These are phyloP conservation scores for Drosophila equinoxialis DNA, from an alignment of 1,140 invertebrate species.

Conservation along the genomic window DNA sequence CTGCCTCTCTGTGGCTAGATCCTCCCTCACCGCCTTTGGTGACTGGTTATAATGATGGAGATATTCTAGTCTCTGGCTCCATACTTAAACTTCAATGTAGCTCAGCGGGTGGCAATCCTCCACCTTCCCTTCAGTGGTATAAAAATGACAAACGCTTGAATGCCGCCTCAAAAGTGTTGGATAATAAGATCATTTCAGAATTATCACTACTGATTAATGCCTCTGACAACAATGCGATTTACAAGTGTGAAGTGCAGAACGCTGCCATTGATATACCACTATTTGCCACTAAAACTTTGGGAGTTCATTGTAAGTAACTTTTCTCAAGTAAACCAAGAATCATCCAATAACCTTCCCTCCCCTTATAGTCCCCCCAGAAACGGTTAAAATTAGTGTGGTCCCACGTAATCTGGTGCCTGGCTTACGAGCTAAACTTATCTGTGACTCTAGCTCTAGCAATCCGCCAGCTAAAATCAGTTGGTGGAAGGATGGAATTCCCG, in stretches of 20 bases:
- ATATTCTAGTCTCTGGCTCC: slow-evolving; percentile 91
- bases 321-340: too few species aligned
- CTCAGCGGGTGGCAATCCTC: slow-evolving; percentile 95
- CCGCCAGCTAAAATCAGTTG: slow-evolving; percentile 95
- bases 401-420: slow-evolving; percentile 91
- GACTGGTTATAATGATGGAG: slow-evolving; percentile 91
- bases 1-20: slow-evolving; percentile 85
- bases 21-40: slow-evolving; percentile 94
- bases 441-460: slow-evolving; percentile 95
- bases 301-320: slow-evolving; percentile 93
- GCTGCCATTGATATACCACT: slow-evolving; percentile 93
- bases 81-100: slow-evolving; percentile 94
- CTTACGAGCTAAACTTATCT: slow-evolving; percentile 90
- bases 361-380: slow-evolving; percentile 91
- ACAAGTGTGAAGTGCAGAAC: slow-evolving; percentile 96
- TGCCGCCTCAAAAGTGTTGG: slow-evolving; percentile 87
- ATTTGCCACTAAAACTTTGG: slow-evolving; percentile 90
- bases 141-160: slow-evolving; percentile 92
- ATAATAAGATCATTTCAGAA: slow-evolving; percentile 92
- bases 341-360: too few species aligned
- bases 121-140: slow-evolving; percentile 94
- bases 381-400: slow-evolving; percentile 91
- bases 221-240: slow-evolving; percentile 94
- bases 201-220: slow-evolving; percentile 92
- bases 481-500: slow-evolving; percentile 93